These are phyloP conservation scores for Salvelinus fontinalis DNA, from an alignment of 2,113 vertebrate species.

Conservation along the genomic window DNA sequence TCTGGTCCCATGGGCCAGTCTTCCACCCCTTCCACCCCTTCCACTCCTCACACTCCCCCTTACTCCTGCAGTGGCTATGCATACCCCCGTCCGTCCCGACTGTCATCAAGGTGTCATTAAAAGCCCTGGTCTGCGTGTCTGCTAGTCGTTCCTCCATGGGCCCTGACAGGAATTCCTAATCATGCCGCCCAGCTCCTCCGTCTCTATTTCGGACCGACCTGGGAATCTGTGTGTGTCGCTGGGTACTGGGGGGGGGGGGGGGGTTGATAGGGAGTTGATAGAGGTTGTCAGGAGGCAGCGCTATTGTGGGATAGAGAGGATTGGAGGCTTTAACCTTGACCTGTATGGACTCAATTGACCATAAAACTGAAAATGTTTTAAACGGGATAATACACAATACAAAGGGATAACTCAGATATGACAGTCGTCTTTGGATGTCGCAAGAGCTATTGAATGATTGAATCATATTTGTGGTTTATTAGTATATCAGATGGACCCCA, in stretches of 20 bases:
- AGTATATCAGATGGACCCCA: neutral
- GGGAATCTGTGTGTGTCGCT: slow-evolving; percentile 33
- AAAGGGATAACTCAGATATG: neutral
- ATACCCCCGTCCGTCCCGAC: slow-evolving; percentile 36
- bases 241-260: neutral
- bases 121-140: slow-evolving; percentile 5
- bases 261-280: slow-evolving; percentile 39
- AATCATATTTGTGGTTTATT: neutral
- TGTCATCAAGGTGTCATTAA: slow-evolving; percentile 72
- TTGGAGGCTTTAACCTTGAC: neutral
- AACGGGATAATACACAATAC: neutral
- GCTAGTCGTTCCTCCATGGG: neutral
- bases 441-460: neutral
- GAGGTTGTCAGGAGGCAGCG: slow-evolving; percentile 46
- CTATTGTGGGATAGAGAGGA: slow-evolving; percentile 42
- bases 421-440: neutral
- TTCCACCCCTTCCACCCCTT: slow-evolving; percentile 50
- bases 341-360: neutral
- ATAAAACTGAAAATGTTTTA: neutral
- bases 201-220: slow-evolving; percentile 54
- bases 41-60: slow-evolving; percentile 11
- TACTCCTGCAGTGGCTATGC: slow-evolving; percentile 31
- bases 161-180: neutral
- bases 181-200: slow-evolving; percentile 2
- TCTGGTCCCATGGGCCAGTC: slow-evolving; percentile 31